Evolutionary conservation across 2,797 vertebrate genomes (phyloP).

Genomic region (Crax fasciolata): DNA sequence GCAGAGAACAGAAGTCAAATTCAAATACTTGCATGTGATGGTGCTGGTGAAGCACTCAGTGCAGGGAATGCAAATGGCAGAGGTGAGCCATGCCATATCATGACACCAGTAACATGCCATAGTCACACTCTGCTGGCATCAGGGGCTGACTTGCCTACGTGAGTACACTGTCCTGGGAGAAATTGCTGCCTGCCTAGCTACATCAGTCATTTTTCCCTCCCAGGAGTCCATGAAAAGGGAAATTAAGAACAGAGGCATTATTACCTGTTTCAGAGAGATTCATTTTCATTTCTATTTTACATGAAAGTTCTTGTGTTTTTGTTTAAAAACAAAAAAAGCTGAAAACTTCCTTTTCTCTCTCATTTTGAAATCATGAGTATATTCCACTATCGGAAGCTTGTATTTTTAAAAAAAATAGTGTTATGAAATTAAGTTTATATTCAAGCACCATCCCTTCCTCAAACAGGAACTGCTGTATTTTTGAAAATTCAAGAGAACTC

Average conservation of each 20-base stretch:
- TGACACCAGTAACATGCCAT: background rate
- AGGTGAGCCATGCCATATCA: background rate
- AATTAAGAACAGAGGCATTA: background rate
- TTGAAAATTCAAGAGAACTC: background rate
- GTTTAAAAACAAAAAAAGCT: background rate
- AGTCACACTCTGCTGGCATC: fast-evolving
- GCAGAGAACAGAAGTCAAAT: background rate
- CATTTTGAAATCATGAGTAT: background rate
- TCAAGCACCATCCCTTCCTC: background rate
- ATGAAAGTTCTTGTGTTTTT: background rate
- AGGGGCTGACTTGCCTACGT: background rate
- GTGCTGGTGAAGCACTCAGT: background rate
- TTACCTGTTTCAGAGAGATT: background rate
- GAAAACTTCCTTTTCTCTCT: background rate
- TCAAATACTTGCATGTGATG: background rate
- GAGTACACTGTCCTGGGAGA: fast-evolving
- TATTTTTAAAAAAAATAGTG: background rate
- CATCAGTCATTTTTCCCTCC: fast-evolving
- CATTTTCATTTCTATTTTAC: background rate
- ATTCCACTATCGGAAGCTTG: background rate
- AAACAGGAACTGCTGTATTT: background rate
- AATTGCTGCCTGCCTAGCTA: background rate
- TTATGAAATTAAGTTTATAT: background rate
- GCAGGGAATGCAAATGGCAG: background rate
- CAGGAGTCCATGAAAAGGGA: background rate